phyloP scores from a whole-genome alignment of 1,140 invertebrate genomes.

The Meteorus sp. region DNA sequence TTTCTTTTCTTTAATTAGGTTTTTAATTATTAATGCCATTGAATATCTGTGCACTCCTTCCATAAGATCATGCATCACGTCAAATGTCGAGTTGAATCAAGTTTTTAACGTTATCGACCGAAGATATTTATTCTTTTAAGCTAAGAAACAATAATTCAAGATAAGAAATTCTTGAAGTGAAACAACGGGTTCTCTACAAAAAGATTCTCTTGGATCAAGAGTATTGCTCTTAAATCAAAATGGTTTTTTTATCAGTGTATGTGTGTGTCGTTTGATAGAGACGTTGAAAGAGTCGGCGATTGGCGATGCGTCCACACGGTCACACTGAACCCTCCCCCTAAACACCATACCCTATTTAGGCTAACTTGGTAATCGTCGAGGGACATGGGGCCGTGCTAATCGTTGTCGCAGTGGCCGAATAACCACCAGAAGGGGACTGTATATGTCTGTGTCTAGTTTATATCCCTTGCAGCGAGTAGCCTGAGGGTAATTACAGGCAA shows the following conservation, averaged over 20 bases:
- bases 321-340: constrained; percentile 38
- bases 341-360: constrained; percentile 55
- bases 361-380: constrained; percentile 53
- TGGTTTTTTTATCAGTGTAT: not conserved
- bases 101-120: too few relatives aligned
- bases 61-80: too few relatives aligned
- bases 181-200: too few relatives aligned
- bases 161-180: too few relatives aligned
- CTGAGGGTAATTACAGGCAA: constrained; percentile 57
- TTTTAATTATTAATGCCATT: too few relatives aligned
- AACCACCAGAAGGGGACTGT: constrained; percentile 35
- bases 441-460: too few relatives aligned
- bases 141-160: too few relatives aligned
- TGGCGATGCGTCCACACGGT: constrained; percentile 42
- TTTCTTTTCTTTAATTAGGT: too few relatives aligned
- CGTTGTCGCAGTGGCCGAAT: constrained; percentile 30
- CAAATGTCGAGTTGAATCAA: too few relatives aligned
- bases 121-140: too few relatives aligned
- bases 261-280: not conserved
- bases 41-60: too few relatives aligned
- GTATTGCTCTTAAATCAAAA: not conserved
- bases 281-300: constrained; percentile 27
- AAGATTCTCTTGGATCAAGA: too few relatives aligned
- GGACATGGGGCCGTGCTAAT: constrained; percentile 52
- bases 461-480: constrained; percentile 36